Evolutionary conservation across 2,888 invertebrate species (phyloP), one percentile per base, ranked within the genome.

Genomic region (Formica aserva): DNA sequence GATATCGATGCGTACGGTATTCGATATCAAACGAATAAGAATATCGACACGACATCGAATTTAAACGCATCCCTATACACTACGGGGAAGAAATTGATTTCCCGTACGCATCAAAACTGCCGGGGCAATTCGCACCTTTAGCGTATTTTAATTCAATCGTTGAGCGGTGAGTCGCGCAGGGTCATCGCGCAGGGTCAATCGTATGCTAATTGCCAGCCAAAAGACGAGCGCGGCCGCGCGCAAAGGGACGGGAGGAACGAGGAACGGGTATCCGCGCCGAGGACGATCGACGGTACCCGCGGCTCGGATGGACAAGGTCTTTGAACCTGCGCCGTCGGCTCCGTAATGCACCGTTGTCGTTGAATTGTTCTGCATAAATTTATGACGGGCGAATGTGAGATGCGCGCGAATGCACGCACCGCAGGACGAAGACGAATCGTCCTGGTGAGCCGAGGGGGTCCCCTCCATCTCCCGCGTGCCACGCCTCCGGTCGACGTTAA

Each of bases 361-460:
- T 94, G 94, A 94, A 94, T 94, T 93, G 94, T 94, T 94, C 94
- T 94, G 94, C 94, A 94, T 94, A 94, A 94, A 94, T 94, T 94
- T 93, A 94, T 94, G 94, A 94, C 93, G 93, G 92, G 93, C 92
- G 92, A 93, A 92, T 89, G 87, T 85, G 85, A 89, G 90, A 88
- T 85, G 86, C 65, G 82, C 77, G 91, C 89, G 87, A 88, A 87
- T 88, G 87, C 88, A 90, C 88, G 89, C 85, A 90, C 78, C 85
- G 88, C 86, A 86, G 88, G 88, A 92, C 92, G 90, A 92, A 92
- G 92, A 92, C 92, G 92, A 91, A 91, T 92, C 91, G 91, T 90
- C 90, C 87, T 67, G 83, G 81, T 52, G 88, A 84, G 72, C 57
- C 71, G 38, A 35, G 82, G 77, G 67, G 66, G 66, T 55, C 32